These are phyloP conservation scores for Oegoconia quadripuncta DNA, from an alignment of 2,888 invertebrate genomes.

Conservation along the genomic window DNA sequence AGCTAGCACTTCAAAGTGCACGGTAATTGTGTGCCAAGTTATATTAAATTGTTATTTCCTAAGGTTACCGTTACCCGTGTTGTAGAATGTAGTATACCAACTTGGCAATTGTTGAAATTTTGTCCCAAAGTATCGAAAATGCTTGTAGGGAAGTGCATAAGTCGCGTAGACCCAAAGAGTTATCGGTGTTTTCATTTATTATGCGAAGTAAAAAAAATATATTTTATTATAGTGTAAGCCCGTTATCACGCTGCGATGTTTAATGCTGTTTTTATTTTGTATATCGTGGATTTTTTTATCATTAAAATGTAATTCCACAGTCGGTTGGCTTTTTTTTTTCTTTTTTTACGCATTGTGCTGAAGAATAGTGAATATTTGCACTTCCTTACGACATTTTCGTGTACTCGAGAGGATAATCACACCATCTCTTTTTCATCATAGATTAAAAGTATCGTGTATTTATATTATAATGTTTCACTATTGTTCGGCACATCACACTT, in stretches of 20 bases:
- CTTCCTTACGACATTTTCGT: constrained; percentile 64
- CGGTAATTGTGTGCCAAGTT: constrained; percentile 7
- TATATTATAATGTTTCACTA: constrained; percentile 89
- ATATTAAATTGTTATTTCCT: not conserved
- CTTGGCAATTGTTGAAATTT: constrained; percentile 4
- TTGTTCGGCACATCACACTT: constrained; percentile 87
- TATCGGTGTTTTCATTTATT: constrained; percentile 18
- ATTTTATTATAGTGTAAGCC: constrained; percentile 36
- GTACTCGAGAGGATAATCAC: constrained; percentile 24
- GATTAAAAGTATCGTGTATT: constrained; percentile 23
- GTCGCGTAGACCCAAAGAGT: constrained; percentile 41
- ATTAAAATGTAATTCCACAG: constrained; percentile 57
- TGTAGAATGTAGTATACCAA: not conserved
- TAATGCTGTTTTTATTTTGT: constrained; percentile 27
- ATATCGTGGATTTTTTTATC: constrained; percentile 40
- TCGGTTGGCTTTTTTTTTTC: constrained; percentile 47
- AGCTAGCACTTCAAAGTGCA: not conserved
- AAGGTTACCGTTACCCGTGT: constrained; percentile 4
- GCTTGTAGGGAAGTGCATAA: constrained; percentile 65
- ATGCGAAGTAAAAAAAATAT: constrained; percentile 18
- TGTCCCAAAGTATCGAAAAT: constrained; percentile 36
- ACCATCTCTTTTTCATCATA: constrained; percentile 4
- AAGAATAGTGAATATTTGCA: constrained; percentile 79
- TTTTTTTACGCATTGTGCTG: constrained; percentile 63
- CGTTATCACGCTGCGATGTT: constrained; percentile 26